Evolutionary conservation across 1,140 invertebrate genomes (phyloP).

Genomic region (Coenobita brevimanus): DNA sequence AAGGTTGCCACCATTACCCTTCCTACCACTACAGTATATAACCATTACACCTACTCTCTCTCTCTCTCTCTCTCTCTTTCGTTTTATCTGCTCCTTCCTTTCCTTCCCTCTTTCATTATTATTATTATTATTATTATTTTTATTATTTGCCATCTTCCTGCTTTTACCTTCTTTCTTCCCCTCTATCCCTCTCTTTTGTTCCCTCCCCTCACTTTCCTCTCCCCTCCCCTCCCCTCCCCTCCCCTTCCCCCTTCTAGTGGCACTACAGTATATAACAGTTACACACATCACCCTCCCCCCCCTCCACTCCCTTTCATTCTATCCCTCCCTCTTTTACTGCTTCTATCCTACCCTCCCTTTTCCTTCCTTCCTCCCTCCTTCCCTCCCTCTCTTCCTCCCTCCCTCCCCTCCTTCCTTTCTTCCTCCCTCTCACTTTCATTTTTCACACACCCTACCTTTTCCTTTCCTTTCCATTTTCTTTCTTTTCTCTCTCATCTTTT

Average conservation of each 20-base stretch:
- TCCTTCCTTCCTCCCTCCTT: not conserved
- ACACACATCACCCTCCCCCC: not conserved
- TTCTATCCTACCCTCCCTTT: too few relatives aligned
- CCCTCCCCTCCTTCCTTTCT: not conserved
- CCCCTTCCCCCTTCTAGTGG: not conserved
- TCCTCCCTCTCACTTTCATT: not conserved
- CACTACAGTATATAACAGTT: too few relatives aligned
- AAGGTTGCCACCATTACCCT: too few relatives aligned
- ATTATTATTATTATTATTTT: not conserved
- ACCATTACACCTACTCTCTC: too few relatives aligned
- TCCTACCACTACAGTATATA: too few relatives aligned
- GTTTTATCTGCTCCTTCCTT: not conserved
- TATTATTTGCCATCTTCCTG: too few relatives aligned
- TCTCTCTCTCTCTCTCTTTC: not conserved
- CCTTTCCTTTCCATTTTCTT: not conserved
- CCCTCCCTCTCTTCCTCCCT: not conserved
- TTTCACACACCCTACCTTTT: not conserved
- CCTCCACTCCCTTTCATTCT: not conserved
- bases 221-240: not conserved
- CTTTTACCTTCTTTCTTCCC: not conserved
- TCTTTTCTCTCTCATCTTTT: too few relatives aligned
- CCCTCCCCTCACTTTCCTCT: not conserved
- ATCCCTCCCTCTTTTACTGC: not conserved
- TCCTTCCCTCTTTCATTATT: too few relatives aligned
- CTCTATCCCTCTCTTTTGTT: not conserved